Evolutionary conservation across 2,888 invertebrate species (phyloP), one percentile per base, ranked within the genome.

Genomic region (Junonia oenone): DNA sequence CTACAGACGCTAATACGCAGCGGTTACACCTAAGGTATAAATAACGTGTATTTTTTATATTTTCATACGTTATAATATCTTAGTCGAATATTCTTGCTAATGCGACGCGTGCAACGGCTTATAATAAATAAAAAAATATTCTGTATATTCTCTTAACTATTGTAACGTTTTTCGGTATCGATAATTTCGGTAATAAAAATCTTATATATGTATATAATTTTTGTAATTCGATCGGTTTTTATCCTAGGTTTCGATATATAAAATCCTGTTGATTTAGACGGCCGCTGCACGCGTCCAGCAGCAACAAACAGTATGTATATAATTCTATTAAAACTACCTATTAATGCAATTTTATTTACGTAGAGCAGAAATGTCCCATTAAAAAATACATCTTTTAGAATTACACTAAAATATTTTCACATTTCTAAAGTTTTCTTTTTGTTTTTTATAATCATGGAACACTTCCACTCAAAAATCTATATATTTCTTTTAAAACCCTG

Each of bases 241-340:
- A 31, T 11, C 11, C 11, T 31, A 31, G 11, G n/a, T 31, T 37
- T 14, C 6, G 5, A 6, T 43, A 22, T 43, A 43, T 13, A 43
- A 43, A 43, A 40, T 11, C 40, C 9, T 19, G 26, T 43, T 38
- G n/a, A 11, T 43, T 22, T 9, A 6, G 26, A 13, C 6, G 26
- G 22, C 26, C 5, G 22, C 5, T 22, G 43, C 14, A 22, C 17
- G 43, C 43, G 43, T 26, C 13, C 13, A 26, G 1, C 13, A 6
- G 22, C 22, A 43, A 13, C 13, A 43, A 43, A 43, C 31, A 40
- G 33, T 54, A 45, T 45, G 45, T 51, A 54, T 54, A 48, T 40
- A 43, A 46, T 54, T 54, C 54, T 54, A 54, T 54, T 48, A 48
- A 40, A 22, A 54, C 53, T 54, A 54, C 48, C 40, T 54, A 54